Conservation (phyloP, 2,113 vertebrate genomes). For the Chelonoidis abingdonii region DNA sequence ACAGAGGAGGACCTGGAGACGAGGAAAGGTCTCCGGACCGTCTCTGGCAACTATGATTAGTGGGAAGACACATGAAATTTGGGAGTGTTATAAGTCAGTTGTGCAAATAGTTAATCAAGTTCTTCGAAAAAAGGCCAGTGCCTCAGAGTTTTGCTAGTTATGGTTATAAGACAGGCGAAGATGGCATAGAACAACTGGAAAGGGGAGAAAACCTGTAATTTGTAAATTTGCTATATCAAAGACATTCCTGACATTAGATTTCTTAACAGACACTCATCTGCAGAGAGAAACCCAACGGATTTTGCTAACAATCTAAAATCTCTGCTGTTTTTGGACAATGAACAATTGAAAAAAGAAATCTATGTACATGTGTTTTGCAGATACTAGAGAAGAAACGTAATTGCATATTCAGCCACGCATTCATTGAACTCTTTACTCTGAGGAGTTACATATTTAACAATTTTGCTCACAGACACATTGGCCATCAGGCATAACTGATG, state of each 20-base stretch:
- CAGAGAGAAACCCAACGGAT: background rate
- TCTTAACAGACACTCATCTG: background rate
- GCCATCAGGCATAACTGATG: background rate
- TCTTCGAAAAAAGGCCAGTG: conserved; percentile 37
- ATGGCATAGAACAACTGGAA: background rate
- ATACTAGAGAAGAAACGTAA: conserved; percentile 9
- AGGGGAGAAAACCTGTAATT: conserved; percentile 21
- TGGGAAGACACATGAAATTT: conserved; percentile 1
- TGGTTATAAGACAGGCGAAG: conserved; percentile 2
- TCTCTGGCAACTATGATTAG: background rate
- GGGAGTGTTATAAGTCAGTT: background rate
- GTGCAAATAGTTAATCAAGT: conserved; percentile 43
- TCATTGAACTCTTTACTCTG: conserved; percentile 25
- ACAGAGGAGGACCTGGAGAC: background rate
- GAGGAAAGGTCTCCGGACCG: background rate
- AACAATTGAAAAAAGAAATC: background rate
- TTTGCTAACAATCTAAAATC: background rate
- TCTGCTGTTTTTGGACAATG: background rate
- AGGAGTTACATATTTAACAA: background rate
- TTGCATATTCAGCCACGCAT: background rate
- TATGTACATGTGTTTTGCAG: background rate
- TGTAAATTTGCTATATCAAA: background rate
- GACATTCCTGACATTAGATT: conserved; percentile 23
- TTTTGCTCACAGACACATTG: background rate
- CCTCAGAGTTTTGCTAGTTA: conserved; percentile 24